Percentiles rank a stretch among this genome's conserved stretches.
phyloP scores from a whole-genome alignment of 1,140 invertebrate species.

The Polypedilum vanderplanki region DNA sequence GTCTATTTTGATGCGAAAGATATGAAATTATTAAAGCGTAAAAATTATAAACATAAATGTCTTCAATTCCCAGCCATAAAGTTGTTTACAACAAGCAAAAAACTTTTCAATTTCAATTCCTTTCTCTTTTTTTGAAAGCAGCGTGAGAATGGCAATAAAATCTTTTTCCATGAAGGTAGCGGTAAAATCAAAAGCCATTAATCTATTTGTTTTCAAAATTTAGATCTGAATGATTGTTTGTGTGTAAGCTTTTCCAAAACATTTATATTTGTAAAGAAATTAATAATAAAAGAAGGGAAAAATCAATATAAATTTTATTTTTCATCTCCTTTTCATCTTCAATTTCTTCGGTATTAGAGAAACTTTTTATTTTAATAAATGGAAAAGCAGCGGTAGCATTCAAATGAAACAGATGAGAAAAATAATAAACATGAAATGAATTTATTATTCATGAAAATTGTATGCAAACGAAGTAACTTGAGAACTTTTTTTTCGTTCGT shows the following conservation, averaged over 20 bases:
- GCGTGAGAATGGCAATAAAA: background rate
- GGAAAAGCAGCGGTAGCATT: background rate
- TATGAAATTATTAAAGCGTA: no score
- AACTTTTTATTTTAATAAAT: background rate
- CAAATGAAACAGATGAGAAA: background rate
- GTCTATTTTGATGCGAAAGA: background rate
- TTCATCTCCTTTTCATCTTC: no score
- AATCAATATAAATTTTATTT: no score
- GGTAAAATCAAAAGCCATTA: background rate
- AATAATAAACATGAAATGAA: conserved; percentile 11
- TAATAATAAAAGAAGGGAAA: no score
- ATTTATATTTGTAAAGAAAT: no score
- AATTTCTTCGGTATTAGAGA: no score
- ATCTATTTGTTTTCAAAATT: no score
- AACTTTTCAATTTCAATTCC: background rate
- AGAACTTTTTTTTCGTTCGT: background rate
- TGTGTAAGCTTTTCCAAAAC: no score
- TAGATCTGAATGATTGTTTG: no score
- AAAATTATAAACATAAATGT: background rate
- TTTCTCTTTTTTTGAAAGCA: no score
- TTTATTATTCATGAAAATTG: conserved; percentile 19
- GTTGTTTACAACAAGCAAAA: background rate
- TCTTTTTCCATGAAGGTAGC: background rate
- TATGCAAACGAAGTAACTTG: background rate
- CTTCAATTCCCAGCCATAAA: background rate